Evolutionary conservation across 30 jellyfish, hydroid and myxozoan species (phyloP).

Genomic region (Pseudorhiza aurosa): DNA sequence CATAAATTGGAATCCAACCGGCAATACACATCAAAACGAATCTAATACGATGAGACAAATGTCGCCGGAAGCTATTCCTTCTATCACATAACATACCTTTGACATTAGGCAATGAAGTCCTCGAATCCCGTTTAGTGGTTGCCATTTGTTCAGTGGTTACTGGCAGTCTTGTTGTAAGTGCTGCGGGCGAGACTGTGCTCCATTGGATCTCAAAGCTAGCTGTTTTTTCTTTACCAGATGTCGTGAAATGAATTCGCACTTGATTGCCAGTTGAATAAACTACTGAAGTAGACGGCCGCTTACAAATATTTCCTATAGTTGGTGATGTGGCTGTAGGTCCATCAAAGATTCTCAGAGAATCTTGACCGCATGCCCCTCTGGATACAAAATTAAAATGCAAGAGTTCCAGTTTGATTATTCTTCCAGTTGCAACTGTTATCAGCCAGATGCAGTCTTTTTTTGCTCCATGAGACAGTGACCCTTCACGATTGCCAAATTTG

Average conservation of each 20-base stretch:
- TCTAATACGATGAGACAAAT: no score
- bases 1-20: no score
- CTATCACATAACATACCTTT: no score
- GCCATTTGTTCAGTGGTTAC: background rate
- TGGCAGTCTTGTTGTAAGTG: conserved; percentile 32
- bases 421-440: conserved; percentile 25
- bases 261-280: conserved; percentile 39
- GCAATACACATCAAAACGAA: no score
- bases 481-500: conserved; percentile 27
- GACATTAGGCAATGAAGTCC: no score
- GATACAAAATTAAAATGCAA: conserved; percentile 45
- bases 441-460: conserved; percentile 59
- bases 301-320: conserved; percentile 50
- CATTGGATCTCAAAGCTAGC: conserved; percentile 55
- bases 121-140: no score
- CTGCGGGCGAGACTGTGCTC: conserved; percentile 18
- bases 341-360: conserved; percentile 53
- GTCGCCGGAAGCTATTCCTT: no score
- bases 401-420: conserved; percentile 3
- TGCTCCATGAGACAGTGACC: conserved; percentile 25
- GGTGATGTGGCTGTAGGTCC: conserved; percentile 57
- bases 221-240: conserved; percentile 45
- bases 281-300: conserved; percentile 1
- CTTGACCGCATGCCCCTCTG: conserved; percentile 36
- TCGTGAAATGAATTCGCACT: conserved; percentile 30